Evolutionary conservation across 2,797 vertebrate species (phyloP).

Genomic region (Delichon dasypus): DNA sequence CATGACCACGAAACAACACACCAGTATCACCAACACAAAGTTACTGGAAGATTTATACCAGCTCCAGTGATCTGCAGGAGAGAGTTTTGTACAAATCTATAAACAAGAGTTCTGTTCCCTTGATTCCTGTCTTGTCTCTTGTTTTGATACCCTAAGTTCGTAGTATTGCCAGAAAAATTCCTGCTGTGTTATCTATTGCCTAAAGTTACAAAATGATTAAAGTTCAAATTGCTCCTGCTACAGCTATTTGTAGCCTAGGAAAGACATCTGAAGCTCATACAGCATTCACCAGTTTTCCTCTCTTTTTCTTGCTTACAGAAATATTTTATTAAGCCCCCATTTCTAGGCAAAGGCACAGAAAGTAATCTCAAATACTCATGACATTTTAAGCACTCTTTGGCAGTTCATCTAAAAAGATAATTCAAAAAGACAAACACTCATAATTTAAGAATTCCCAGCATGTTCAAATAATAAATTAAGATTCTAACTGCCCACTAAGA

Average conservation of each 20-base stretch:
- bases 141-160: background rate
- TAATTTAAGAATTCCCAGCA: background rate
- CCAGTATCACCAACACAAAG: background rate
- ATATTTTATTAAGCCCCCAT: background rate
- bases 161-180: background rate
- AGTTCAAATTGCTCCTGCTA: constrained; percentile 14
- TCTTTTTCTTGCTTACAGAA: background rate
- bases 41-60: background rate
- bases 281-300: background rate
- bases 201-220: constrained; percentile 17
- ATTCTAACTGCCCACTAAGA: background rate
- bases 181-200: background rate
- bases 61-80: background rate
- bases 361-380: background rate
- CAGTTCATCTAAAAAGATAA: background rate
- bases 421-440: background rate
- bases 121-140: background rate
- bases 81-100: background rate
- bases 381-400: background rate
- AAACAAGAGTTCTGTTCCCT: background rate
- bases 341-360: background rate
- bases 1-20: background rate
- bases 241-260: background rate
- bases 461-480: background rate
- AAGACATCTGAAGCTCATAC: background rate